Conservation (phyloP, 2,797 vertebrate genomes). For the Lateolabrax maculatus region DNA sequence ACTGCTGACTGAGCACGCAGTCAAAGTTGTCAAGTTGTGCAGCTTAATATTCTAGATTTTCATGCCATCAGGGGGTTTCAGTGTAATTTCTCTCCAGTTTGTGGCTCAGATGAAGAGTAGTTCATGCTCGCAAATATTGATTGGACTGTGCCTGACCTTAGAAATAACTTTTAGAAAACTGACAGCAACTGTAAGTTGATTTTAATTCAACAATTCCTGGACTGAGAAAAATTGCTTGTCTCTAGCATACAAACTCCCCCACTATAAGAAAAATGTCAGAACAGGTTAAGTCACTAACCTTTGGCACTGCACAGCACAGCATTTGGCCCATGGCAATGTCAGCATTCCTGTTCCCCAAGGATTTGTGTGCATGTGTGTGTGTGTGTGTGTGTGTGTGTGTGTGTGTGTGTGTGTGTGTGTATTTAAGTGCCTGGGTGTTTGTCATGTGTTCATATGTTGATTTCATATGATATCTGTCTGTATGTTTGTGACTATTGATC, state of each 20-base stretch:
- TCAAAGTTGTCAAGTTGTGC: conserved; percentile 29
- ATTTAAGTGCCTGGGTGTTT: background rate
- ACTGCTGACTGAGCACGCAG: conserved; percentile 41
- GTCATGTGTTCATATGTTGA: conserved; percentile 34
- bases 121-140: conserved; percentile 37
- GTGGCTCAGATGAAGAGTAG: background rate
- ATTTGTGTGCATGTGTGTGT: conserved; percentile 18
- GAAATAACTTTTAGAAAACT: conserved; percentile 39
- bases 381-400: no score
- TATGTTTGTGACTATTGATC: conserved; percentile 35
- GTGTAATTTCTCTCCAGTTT: conserved; percentile 15
- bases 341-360: conserved; percentile 34
- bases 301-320: conserved; percentile 42
- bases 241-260: background rate
- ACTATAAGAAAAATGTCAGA: conserved; percentile 60
- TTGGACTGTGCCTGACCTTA: conserved; percentile 13
- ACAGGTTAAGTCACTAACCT: conserved; percentile 66
- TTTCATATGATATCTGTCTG: conserved; percentile 10
- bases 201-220: conserved; percentile 49
- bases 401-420: conserved; percentile 18
- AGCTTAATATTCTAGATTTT: conserved; percentile 21
- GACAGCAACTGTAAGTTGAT: conserved; percentile 30
- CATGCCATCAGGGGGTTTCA: conserved; percentile 5
- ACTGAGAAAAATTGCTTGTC: conserved; percentile 25
- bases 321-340: conserved; percentile 63